phyloP scores from a whole-genome alignment of 2,888 invertebrate species.

The Ctenicera cuprea region DNA sequence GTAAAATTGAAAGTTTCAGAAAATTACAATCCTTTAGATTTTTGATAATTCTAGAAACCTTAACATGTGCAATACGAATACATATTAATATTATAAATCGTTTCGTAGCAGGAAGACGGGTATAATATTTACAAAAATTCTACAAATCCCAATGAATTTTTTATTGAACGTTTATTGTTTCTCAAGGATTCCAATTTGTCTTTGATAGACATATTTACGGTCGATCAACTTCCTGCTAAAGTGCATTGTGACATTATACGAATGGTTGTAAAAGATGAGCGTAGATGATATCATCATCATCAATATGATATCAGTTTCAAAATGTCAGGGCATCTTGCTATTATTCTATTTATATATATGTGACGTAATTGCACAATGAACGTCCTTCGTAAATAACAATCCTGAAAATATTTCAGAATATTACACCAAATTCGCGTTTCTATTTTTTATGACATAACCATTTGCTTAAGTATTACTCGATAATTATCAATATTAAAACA shows the following conservation, averaged over 20 bases:
- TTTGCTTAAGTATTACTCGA: neutral
- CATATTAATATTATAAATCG: no score
- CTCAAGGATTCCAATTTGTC: slow-evolving; percentile 29
- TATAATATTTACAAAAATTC: neutral
- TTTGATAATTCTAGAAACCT: no score
- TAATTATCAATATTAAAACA: neutral
- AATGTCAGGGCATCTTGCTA: slow-evolving; percentile 37
- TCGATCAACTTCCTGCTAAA: slow-evolving; percentile 45
- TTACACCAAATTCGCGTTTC: no score
- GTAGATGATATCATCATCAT: slow-evolving; percentile 47
- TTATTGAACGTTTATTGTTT: slow-evolving; percentile 36
- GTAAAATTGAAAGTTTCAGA: no score
- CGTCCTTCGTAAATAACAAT: neutral
- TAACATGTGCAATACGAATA: no score
- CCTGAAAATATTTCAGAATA: neutral
- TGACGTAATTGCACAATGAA: slow-evolving; percentile 30
- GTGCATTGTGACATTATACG: slow-evolving; percentile 47
- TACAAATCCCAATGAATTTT: neutral
- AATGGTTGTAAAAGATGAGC: slow-evolving; percentile 36
- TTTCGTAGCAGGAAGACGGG: no score
- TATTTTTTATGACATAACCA: no score
- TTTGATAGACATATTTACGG: slow-evolving; percentile 40
- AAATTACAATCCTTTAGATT: no score
- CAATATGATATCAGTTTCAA: slow-evolving; percentile 36
- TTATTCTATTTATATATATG: slow-evolving; percentile 31